Evolutionary conservation across 2,888 invertebrate genomes (phyloP), one percentile per base, ranked within the genome.

Genomic region (Petrophora chlorosata): DNA sequence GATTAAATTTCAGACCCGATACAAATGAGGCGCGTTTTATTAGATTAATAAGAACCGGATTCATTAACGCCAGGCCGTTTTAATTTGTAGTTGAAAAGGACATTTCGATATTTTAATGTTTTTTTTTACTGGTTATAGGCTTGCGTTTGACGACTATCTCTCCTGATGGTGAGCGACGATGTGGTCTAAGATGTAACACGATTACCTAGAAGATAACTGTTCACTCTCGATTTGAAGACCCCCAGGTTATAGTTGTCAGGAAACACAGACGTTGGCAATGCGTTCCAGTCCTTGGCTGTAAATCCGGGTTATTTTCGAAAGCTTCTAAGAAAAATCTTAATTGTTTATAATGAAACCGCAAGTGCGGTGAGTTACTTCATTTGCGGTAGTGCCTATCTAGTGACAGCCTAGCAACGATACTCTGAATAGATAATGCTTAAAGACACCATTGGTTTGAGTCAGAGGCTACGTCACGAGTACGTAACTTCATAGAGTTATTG

Each of bases 401-500:
- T 15, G 10, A 17, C 5, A 23, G 29, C 38, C 13, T 45, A 49
- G 38, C 19, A 52, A 51, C 45, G 38, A 29, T 22, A 13, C 17
- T 49, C 29, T 32, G 17, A 44, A 40, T 48, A 25, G 19, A 26
- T 29, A 17, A 43, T 36, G 38, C 65, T 36, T 65, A 63, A 59
- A 49, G 51, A 68, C 61, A 62, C 58, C 36, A 55, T n/a, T 53
- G 53, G 56, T 56, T 53, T 58, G 56, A 63, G 44, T 65, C 56
- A 66, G 51, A 53, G 54, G 45, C 49, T 59, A 64, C 65, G 61
- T 61, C 45, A 39, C 41, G 35, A 48, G 39, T 50, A 40, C 28
- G 40, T 55, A 64, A 52, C 48, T 61, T 65, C 70, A 72, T 69
- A 72, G 65, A 72, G 67, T 60, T 68, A 39, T 69, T 79, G 78